Evolutionary conservation across 2,113 vertebrate genomes (phyloP).

Genomic region (Pteruthius melanotis): DNA sequence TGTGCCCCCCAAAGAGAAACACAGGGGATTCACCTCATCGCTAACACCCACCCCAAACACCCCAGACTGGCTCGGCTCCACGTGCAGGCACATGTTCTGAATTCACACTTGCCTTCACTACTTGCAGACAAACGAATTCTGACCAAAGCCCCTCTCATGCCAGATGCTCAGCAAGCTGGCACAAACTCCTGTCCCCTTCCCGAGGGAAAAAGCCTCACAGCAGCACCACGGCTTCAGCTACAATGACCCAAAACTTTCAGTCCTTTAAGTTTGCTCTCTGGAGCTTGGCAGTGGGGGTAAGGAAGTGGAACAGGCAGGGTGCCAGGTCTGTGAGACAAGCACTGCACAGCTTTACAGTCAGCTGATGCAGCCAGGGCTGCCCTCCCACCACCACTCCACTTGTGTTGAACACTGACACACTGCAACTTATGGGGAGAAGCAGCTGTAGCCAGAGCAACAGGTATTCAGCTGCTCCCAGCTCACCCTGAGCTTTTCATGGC

Average conservation of each 20-base stretch:
- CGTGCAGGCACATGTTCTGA: rapidly evolving
- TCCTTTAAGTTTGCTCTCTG: background rate
- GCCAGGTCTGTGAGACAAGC: background rate
- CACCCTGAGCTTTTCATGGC: background rate
- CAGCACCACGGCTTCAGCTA: background rate
- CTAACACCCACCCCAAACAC: background rate
- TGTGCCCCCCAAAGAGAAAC: background rate
- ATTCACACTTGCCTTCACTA: background rate
- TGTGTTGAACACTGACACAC: background rate
- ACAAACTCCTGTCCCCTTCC: background rate
- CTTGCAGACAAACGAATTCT: background rate
- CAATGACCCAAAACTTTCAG: background rate
- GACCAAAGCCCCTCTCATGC: background rate
- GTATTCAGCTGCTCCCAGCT: background rate
- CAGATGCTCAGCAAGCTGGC: background rate
- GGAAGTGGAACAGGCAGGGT: background rate
- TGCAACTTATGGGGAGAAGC: background rate
- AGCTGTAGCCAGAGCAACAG: background rate
- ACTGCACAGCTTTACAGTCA: background rate
- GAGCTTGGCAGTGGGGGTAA: background rate
- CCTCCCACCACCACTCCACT: background rate
- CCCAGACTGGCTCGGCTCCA: background rate
- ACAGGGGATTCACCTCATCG: background rate
- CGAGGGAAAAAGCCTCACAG: background rate
- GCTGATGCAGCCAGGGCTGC: background rate